Conservation (phyloP, 2,888 invertebrate species). For the Sialis fuliginosa region DNA sequence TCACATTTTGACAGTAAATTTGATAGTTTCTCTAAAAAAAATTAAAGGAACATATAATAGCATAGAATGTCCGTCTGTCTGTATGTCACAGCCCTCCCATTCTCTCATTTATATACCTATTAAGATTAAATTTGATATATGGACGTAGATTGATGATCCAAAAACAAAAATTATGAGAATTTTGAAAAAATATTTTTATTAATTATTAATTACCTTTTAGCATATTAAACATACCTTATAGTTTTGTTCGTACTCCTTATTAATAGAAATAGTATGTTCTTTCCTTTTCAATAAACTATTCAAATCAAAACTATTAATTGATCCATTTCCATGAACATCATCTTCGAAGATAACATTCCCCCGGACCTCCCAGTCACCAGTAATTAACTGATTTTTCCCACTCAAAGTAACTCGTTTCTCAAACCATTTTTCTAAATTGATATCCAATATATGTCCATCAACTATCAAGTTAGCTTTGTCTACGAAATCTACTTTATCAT, state of each 20-base stretch:
- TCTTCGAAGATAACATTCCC: conserved; percentile 23
- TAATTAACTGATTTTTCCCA: conserved; percentile 23
- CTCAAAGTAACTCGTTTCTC: conserved; percentile 19
- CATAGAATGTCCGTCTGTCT: no score
- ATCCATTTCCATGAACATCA: conserved; percentile 18
- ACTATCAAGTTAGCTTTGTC: no score
- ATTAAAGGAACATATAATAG: no score
- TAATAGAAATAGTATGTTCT: neutral
- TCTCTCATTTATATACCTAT: no score
- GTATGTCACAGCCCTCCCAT: no score
- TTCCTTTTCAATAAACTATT: conserved; percentile 2
- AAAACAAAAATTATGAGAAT: no score
- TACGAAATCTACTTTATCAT: conserved; percentile 11
- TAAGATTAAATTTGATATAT: no score
- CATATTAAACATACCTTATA: no score
- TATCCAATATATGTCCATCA: conserved; percentile 8
- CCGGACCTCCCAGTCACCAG: conserved; percentile 28
- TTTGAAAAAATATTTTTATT: no score
- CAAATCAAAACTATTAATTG: conserved; percentile 20
- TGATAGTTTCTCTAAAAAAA: conserved; percentile 19
- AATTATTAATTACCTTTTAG: no score
- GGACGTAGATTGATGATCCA: no score
- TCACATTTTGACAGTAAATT: conserved; percentile 19
- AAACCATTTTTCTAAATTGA: conserved; percentile 23
- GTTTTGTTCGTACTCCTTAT: neutral